A percentile compares a stretch with the other conserved stretches of the same genome.
Evolutionary conservation across 2,113 vertebrate species (phyloP).

Genomic region (Lepisosteus osseus): DNA sequence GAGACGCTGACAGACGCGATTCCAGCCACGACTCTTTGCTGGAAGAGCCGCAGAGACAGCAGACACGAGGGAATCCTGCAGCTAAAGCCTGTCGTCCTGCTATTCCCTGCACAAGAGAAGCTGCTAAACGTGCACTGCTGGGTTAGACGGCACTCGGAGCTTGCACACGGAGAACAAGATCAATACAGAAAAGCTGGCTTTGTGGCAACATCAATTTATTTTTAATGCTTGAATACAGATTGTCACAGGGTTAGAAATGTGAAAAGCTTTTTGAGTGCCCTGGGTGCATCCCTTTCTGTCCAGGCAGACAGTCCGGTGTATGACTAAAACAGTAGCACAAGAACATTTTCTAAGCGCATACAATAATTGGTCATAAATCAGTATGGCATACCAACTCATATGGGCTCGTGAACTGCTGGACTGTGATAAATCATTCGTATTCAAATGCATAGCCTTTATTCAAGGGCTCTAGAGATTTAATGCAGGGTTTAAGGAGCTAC

Average conservation of each 20-base stretch:
- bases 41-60: not conserved
- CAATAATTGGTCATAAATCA: slow-evolving; percentile 4
- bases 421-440: not conserved
- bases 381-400: not conserved
- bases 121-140: not conserved
- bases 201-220: not conserved
- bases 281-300: no score
- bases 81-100: not conserved
- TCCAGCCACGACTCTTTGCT: not conserved
- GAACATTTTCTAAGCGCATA: not conserved
- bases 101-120: not conserved
- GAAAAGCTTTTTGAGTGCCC: not conserved
- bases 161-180: not conserved
- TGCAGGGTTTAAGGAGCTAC: no score
- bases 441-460: not conserved
- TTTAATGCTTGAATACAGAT: not conserved
- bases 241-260: not conserved
- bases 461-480: no score
- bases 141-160: not conserved
- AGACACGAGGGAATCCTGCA: not conserved
- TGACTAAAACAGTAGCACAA: no score
- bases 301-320: no score
- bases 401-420: not conserved
- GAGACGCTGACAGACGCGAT: not conserved
- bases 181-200: slow-evolving; percentile 1